Conservation (phyloP, 2,113 vertebrate genomes). For the Nannobrachium achirus region DNA sequence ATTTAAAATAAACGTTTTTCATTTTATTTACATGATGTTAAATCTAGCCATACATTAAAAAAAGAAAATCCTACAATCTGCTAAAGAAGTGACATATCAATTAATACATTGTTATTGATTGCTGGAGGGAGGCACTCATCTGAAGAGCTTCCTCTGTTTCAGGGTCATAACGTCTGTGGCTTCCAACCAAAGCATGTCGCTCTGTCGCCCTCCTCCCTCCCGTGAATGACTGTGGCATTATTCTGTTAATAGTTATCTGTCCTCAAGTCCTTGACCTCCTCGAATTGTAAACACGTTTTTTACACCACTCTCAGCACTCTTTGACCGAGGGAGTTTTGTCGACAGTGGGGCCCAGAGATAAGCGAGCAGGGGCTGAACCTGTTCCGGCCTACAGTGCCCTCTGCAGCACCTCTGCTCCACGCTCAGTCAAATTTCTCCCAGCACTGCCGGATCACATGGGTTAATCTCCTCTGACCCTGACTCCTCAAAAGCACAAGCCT, state of each 20-base stretch:
- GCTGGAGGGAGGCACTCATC: conserved; percentile 6
- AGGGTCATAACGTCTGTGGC: conserved; percentile 5
- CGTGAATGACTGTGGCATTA: conserved; percentile 86
- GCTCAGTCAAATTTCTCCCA: conserved; percentile 85
- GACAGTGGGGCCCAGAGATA: conserved; percentile 93
- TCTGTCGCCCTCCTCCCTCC: conserved; percentile 55
- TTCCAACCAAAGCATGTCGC: conserved; percentile 15
- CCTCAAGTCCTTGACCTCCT: conserved; percentile 95
- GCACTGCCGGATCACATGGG: conserved; percentile 69
- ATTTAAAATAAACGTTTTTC: neutral
- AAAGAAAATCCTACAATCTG: neutral
- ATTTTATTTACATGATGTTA: too few species aligned
- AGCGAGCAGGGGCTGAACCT: conserved; percentile 94
- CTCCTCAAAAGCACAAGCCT: conserved; percentile 75
- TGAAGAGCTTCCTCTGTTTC: neutral
- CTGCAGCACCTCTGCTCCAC: conserved; percentile 89
- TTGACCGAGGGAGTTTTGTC: conserved; percentile 88
- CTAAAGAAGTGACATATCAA: neutral
- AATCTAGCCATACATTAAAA: neutral
- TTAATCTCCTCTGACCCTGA: conserved; percentile 77
- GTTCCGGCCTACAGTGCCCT: conserved; percentile 94
- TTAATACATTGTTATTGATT: conserved; percentile 7
- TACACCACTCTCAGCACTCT: conserved; percentile 85
- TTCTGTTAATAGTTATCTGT: conserved; percentile 97
- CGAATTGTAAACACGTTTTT: conserved; percentile 91